Evolutionary conservation across 2,113 vertebrate species (phyloP).

Genomic region (Oxygymnocypris stewartii): DNA sequence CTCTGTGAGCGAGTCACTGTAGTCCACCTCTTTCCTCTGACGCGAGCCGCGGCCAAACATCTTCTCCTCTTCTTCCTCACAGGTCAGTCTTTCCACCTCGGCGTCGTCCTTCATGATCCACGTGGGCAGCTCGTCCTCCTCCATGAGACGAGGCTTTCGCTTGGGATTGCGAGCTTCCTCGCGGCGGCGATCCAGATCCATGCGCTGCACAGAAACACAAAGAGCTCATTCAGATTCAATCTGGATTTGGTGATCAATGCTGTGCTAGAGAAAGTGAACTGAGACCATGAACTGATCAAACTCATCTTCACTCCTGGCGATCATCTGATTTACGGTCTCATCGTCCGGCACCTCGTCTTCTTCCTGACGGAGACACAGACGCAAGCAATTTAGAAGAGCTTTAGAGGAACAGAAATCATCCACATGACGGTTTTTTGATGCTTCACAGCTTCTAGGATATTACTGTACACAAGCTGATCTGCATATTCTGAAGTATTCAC

Average conservation of each 20-base stretch:
- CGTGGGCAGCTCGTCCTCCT: slow-evolving; percentile 89
- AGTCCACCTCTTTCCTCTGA: slow-evolving; percentile 95
- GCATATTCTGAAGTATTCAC: not conserved
- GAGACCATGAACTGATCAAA: slow-evolving; percentile 95
- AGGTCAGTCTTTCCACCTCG: slow-evolving; percentile 91
- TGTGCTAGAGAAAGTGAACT: not conserved
- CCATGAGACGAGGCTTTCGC: slow-evolving; percentile 92
- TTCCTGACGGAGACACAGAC: slow-evolving; percentile 73
- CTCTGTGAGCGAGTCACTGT: slow-evolving; percentile 95
- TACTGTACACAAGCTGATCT: not conserved
- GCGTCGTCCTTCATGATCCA: slow-evolving; percentile 98
- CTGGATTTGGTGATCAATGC: not conserved
- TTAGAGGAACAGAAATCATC: not conserved
- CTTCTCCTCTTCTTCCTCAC: slow-evolving; percentile 96
- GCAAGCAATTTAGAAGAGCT: not conserved
- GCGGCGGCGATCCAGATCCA: slow-evolving; percentile 92
- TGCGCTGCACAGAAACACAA: slow-evolving; percentile 76
- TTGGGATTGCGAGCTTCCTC: slow-evolving; percentile 95
- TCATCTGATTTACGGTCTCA: slow-evolving; percentile 97
- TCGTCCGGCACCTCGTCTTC: slow-evolving; percentile 96
- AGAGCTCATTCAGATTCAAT: not conserved
- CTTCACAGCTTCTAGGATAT: not conserved
- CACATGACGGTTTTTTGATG: not conserved
- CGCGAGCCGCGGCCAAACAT: slow-evolving; percentile 95
- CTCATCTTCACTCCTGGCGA: slow-evolving; percentile 93